Evolutionary conservation across 2,113 vertebrate genomes (phyloP).

Genomic region (Ptilonorhynchus violaceus): DNA sequence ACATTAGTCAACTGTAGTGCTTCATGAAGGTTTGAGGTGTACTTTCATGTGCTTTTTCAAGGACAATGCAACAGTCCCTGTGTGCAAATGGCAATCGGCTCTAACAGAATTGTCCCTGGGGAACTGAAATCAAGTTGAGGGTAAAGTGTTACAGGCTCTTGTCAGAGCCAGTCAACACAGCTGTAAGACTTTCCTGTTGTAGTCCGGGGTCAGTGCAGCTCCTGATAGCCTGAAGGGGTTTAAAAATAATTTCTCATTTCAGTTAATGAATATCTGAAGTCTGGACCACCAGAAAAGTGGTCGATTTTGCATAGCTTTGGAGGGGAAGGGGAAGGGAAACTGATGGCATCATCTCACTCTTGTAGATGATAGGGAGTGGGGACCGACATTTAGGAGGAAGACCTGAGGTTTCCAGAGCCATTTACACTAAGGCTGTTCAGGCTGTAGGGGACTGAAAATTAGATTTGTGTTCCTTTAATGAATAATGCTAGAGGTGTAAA

Average conservation of each 20-base stretch:
- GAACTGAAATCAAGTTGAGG: constrained; percentile 24
- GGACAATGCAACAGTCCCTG: neutral
- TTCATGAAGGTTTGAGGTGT: neutral
- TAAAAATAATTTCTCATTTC: neutral
- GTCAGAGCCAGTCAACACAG: neutral
- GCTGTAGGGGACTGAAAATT: neutral
- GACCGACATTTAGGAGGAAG: neutral
- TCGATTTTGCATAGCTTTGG: neutral
- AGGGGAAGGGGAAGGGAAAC: neutral
- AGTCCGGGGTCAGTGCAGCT: neutral
- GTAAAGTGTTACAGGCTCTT: neutral
- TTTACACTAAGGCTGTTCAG: neutral
- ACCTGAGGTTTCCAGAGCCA: neutral
- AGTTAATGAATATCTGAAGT: neutral
- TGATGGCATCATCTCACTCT: neutral
- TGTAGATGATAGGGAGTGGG: neutral
- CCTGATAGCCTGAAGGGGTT: neutral
- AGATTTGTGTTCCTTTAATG: neutral
- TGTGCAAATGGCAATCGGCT: neutral
- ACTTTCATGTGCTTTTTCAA: neutral
- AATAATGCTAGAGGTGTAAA: neutral
- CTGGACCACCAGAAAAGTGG: neutral
- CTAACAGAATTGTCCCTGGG: neutral
- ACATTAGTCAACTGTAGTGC: neutral
- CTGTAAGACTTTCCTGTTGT: neutral